Percentiles rank a stretch among this genome's conserved stretches.
Evolutionary conservation across 2,888 invertebrate species (phyloP).

Genomic region (Halictus quadricinctus): DNA sequence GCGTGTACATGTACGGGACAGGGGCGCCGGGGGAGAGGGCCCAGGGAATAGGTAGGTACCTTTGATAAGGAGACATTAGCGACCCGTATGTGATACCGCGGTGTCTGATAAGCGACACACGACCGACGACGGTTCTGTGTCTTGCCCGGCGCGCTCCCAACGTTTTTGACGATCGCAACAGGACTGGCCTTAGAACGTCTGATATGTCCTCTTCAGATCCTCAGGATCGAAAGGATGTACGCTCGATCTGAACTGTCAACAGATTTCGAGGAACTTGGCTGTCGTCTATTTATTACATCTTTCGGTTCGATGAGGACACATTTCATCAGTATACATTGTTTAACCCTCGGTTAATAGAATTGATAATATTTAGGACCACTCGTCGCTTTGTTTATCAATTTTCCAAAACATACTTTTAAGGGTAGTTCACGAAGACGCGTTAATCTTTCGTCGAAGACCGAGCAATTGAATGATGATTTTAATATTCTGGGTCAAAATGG

Average conservation of each 20-base stretch:
- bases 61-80: slow-evolving; percentile 81
- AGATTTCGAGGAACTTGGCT: not conserved
- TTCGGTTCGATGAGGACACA: too few relatives aligned
- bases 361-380: too few relatives aligned
- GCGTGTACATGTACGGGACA: slow-evolving; percentile 65
- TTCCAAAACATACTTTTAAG: too few relatives aligned
- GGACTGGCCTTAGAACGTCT: slow-evolving; percentile 38
- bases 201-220: not conserved
- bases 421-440: too few relatives aligned
- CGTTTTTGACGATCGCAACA: slow-evolving; percentile 65
- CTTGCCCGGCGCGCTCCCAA: slow-evolving; percentile 53
- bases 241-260: not conserved
- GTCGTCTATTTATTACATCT: not conserved
- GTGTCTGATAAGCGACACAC: slow-evolving; percentile 73
- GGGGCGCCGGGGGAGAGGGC: slow-evolving; percentile 48
- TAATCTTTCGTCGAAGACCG: too few relatives aligned
- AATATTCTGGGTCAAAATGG: too few relatives aligned
- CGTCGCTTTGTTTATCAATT: too few relatives aligned
- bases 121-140: slow-evolving; percentile 63
- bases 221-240: not conserved
- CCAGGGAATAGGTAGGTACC: slow-evolving; percentile 73
- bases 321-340: too few relatives aligned
- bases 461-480: too few relatives aligned
- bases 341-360: too few relatives aligned
- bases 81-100: slow-evolving; percentile 80